Evolutionary conservation across 2,113 vertebrate species (phyloP), one percentile per base, ranked within the genome.

Genomic region (Hipposideros armiger): DNA sequence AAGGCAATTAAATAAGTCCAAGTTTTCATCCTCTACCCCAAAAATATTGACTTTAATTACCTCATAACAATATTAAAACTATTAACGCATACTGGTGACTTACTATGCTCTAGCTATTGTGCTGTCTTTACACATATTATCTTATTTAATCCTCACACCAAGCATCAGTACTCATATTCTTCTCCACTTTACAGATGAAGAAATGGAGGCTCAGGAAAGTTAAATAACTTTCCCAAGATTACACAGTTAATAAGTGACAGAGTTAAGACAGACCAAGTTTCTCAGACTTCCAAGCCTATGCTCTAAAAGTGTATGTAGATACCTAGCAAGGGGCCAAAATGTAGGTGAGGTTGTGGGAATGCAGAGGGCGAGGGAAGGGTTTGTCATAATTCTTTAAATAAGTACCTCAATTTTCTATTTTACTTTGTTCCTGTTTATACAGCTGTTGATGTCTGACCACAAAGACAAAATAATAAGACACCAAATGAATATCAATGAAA

Each of bases 381-480:
- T 52, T 83, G 50, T 56, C 64, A 47, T 66, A 70, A 42, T 52
- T 28, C 78, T 32, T 32, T 47, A 45, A 86, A 70, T 42, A 60
- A 83, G 14, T 50, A 15, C 81, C 36, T 42, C 17, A 20, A 28
- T 73, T 91, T 91, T 91, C 70, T 78, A 2, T 62, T 47, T 94
- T 72, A 80, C 58, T 84, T 95, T 91, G 26, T 73, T 89, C 14
- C 42, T 47, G 3, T 52, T 4, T 73, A 32, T 32, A 28, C 50
- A 80, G 19, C 56, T 67, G 80, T 40, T 60, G 72, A 84, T 69
- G 58, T 89, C 88, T 92, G 42, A 80, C 91, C 88, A 62, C 66
- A 85, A 92, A 73, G 50, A 73, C 66, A 74, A 84, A 88, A 88
- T 74, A 88, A 60, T 74, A 90, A 80, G 56, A 83, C 22, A 87